Conservation (phyloP, 1,140 invertebrate species). For the Littorina saxatilis region DNA sequence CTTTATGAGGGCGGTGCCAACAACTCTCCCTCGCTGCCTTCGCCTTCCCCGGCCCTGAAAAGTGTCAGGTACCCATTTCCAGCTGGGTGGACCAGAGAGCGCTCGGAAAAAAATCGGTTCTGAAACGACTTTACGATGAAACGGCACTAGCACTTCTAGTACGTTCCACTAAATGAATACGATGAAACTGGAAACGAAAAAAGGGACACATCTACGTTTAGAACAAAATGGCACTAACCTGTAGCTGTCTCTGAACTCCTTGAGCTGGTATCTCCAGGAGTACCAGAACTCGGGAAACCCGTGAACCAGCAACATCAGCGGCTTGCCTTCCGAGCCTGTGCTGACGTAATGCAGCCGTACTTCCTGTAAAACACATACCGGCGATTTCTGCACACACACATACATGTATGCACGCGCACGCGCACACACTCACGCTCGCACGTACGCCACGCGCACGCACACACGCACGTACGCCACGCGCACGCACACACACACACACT, state of each 20-base stretch:
- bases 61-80: no score
- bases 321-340: conserved; percentile 62
- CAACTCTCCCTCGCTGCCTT: no score
- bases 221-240: conserved; percentile 60
- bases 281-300: conserved; percentile 77
- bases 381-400: neutral
- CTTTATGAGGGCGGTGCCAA: no score
- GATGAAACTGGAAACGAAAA: no score
- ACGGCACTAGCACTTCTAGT: no score
- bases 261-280: conserved; percentile 73
- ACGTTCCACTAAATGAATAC: no score
- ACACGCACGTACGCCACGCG: neutral
- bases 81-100: no score
- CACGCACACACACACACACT: neutral
- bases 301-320: conserved; percentile 73
- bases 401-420: neutral
- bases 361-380: no score
- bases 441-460: neutral
- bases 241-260: conserved; percentile 65
- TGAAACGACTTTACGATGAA: no score
- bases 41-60: no score
- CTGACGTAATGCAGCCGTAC: conserved; percentile 69
- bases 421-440: neutral
- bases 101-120: no score
- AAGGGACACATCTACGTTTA: no score